Evolutionary conservation across 1,140 invertebrate species (phyloP), one percentile per base, ranked within the genome.

Genomic region (Sinonovacula constricta): DNA sequence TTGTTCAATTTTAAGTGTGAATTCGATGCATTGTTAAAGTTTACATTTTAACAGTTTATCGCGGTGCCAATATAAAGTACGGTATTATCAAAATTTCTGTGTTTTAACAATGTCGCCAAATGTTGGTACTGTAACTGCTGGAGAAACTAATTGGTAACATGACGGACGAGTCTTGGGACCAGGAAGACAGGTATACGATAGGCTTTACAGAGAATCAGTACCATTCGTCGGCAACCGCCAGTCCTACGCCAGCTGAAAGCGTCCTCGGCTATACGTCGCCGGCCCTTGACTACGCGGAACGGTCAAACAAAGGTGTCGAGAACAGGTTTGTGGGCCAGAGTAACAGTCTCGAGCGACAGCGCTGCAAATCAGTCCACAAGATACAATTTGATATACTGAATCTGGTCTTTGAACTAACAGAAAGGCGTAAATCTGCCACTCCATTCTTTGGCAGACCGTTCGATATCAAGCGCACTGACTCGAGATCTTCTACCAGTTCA

Each of bases 151-250:
- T n/a, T n/a, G n/a, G n/a, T n/a, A n/a, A n/a, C n/a, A n/a, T n/a
- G n/a, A n/a, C n/a, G n/a, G n/a, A n/a, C n/a, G n/a, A n/a, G n/a
- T n/a, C n/a, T n/a, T n/a, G n/a, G n/a, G 71, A 56, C 26, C 33
- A 45, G 30, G 30, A 34, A n/a, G 31, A 74, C n/a, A n/a, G 45
- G 10, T 76, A 76, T 45, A 59, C 56, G 5, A 76, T 76, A n/a
- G 72, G 72, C 28, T 76, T 76, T 59, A 76, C 72, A 4, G 72
- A 76, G 63, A 76, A 67, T 56, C 62, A 76, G 18, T 76, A 67
- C 36, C 51, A 62, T 14, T 39, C 72, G 3, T 65, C 62, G 2
- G 5, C 51, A 0, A 34, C 57, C 28, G 4, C 26, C n/a, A 76
- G 72, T n/a, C 72, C 72, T 2, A 63, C 72, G 5, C 72, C 72